A percentile compares a stretch with the other conserved stretches of the same genome.
Evolutionary conservation across 2,797 vertebrate genomes (phyloP).

Genomic region (Carcharodon carcharias): DNA sequence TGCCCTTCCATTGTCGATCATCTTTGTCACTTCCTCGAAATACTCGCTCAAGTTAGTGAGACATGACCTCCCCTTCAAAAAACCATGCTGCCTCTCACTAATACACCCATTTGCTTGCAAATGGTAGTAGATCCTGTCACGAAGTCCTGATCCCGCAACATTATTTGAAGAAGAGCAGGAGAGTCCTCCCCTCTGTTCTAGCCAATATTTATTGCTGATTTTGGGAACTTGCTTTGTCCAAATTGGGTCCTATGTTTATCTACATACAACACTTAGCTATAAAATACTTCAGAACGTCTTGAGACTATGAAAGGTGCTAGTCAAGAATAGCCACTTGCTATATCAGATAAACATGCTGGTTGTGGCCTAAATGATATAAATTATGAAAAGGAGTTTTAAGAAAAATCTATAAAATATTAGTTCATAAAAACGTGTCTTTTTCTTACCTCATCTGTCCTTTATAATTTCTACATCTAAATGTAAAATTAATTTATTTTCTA

Average conservation of each 20-base stretch:
- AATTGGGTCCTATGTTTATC: neutral
- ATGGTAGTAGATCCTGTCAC: no score
- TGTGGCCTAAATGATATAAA: neutral
- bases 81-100: no score
- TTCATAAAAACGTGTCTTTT: neutral
- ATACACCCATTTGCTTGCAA: no score
- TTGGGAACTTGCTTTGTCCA: neutral
- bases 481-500: slow-evolving; percentile 44
- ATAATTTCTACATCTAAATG: neutral
- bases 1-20: no score
- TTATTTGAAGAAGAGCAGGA: neutral
- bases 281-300: neutral
- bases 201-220: neutral
- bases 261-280: neutral
- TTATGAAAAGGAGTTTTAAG: neutral
- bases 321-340: neutral
- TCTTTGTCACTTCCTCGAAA: no score
- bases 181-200: neutral
- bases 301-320: neutral
- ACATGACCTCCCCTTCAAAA: no score
- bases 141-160: no score
- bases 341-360: neutral
- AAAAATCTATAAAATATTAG: no score
- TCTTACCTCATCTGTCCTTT: neutral
- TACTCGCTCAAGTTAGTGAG: no score